These are phyloP conservation scores for Furnarius figulus DNA, from an alignment of 2,113 vertebrate species.

Conservation along the genomic window DNA sequence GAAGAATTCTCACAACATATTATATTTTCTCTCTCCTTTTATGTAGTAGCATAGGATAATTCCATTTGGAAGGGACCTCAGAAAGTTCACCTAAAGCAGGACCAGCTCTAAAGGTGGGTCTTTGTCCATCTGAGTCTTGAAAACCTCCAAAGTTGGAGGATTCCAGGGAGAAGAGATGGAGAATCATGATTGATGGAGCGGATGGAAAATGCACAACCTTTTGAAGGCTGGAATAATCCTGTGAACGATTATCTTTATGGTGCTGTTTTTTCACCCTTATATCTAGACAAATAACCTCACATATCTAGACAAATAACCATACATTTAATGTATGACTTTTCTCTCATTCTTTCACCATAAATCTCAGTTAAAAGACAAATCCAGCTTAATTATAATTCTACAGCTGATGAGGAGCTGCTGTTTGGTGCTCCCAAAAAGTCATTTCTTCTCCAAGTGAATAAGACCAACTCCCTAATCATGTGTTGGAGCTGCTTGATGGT, in stretches of 20 bases:
- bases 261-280: background rate
- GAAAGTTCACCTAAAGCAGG: background rate
- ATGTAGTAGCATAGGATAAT: background rate
- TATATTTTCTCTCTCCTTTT: background rate
- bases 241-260: background rate
- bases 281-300: background rate
- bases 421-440: background rate
- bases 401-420: background rate
- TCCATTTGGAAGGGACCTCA: background rate
- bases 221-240: background rate
- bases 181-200: background rate
- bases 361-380: background rate
- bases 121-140: background rate
- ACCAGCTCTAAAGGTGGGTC: background rate
- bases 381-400: background rate
- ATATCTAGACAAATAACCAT: background rate
- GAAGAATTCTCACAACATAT: background rate
- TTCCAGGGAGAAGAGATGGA: background rate
- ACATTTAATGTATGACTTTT: background rate
- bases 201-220: accelerated
- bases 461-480: background rate
- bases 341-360: background rate
- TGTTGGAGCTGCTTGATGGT: background rate
- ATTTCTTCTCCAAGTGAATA: background rate
- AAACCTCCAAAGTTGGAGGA: background rate